A percentile compares a stretch with the other conserved stretches of the same genome.
These are phyloP conservation scores for Cerceris rybyensis DNA, from an alignment of 2,888 invertebrate species.

Conservation along the genomic window DNA sequence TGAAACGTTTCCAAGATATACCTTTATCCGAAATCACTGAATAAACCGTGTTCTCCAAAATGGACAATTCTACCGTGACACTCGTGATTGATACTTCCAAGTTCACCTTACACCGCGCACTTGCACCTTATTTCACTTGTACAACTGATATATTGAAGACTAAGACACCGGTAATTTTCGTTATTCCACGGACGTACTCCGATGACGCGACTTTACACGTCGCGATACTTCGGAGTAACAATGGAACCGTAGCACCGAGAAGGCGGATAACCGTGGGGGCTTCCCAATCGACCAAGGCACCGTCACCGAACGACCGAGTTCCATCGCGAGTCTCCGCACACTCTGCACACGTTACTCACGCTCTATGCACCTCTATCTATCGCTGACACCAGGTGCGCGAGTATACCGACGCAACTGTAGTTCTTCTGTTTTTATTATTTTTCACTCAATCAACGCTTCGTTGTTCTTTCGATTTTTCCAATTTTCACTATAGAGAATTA, in stretches of 20 bases:
- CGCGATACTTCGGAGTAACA: not conserved
- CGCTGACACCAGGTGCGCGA: slow-evolving; percentile 37
- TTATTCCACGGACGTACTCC: not conserved
- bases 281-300: slow-evolving; percentile 56
- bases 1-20: not conserved
- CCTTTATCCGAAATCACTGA: not conserved
- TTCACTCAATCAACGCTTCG: not conserved
- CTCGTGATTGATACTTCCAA: too few species aligned
- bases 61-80: too few species aligned
- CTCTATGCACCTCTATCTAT: slow-evolving; percentile 12
- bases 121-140: too few species aligned
- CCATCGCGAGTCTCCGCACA: slow-evolving; percentile 43
- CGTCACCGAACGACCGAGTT: slow-evolving; percentile 48
- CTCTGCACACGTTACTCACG: slow-evolving; percentile 20
- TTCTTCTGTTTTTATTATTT: not conserved
- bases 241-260: slow-evolving; percentile 22
- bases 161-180: too few species aligned
- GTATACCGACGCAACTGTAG: not conserved
- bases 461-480: not conserved
- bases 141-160: too few species aligned
- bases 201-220: slow-evolving; percentile 3
- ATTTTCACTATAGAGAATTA: not conserved
- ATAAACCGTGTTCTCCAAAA: not conserved
- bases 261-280: slow-evolving; percentile 49
- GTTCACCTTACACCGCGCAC: too few species aligned